Evolutionary conservation across 2,888 invertebrate genomes (phyloP).

Genomic region (Latrodectus elegans): DNA sequence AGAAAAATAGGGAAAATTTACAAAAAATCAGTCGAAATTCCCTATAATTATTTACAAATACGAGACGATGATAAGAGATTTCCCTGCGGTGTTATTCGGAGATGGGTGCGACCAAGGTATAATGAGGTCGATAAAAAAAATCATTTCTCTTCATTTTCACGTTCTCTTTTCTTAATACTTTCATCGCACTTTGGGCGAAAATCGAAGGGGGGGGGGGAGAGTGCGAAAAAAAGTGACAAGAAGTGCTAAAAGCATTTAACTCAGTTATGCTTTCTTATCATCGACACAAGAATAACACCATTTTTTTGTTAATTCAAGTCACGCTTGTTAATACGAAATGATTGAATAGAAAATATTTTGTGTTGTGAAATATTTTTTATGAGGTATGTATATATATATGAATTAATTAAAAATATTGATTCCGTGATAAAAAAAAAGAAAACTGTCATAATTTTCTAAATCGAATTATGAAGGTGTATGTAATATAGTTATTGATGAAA

Average conservation of each 20-base stretch:
- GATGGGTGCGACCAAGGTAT: background rate
- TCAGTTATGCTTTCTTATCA: background rate
- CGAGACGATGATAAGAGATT: background rate
- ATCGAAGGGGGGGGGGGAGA: background rate
- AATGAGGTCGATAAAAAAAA: background rate
- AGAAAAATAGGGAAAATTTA: no score
- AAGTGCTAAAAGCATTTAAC: conserved; percentile 5
- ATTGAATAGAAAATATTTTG: no score
- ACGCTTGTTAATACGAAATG: background rate
- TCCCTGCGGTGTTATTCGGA: background rate
- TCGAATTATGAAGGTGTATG: no score
- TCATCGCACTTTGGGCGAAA: background rate
- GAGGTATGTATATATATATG: no score
- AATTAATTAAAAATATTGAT: no score
- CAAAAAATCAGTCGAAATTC: no score
- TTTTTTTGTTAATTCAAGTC: background rate
- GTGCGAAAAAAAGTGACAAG: background rate
- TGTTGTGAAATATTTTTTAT: no score
- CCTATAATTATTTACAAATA: background rate
- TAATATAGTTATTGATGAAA: no score
- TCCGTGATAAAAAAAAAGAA: no score
- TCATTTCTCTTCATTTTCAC: conserved; percentile 2
- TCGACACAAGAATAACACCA: background rate
- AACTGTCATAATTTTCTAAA: no score
- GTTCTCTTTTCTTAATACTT: background rate